These are phyloP conservation scores for Hippopotamyrus pictus DNA, from an alignment of 2,797 vertebrate genomes.

Conservation along the genomic window DNA sequence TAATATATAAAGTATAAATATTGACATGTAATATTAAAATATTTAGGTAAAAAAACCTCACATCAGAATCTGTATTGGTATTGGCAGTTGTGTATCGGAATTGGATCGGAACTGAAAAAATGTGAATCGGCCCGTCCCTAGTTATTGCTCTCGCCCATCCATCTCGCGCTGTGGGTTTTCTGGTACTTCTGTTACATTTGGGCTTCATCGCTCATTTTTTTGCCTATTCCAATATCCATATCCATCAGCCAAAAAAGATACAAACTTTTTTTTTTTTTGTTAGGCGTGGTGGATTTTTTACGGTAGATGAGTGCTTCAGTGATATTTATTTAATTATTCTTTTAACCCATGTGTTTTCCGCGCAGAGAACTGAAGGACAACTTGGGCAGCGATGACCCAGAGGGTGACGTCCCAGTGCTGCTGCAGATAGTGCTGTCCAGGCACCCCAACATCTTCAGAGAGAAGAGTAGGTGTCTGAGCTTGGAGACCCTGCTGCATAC, in stretches of 20 bases:
- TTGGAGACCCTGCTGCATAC: not conserved
- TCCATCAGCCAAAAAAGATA: not conserved
- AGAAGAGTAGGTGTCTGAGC: constrained; percentile 78
- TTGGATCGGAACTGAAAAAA: not conserved
- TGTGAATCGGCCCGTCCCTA: not conserved
- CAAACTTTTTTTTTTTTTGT: not conserved
- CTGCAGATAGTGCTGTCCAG: constrained; percentile 89
- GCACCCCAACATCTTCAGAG: constrained; percentile 97
- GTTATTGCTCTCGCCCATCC: not conserved
- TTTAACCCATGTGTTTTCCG: not conserved
- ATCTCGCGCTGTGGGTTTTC: not conserved
- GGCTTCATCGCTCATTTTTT: not conserved
- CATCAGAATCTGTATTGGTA: not conserved
- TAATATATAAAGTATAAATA: not conserved
- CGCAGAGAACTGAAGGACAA: constrained; percentile 95
- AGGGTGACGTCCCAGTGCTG: constrained; percentile 92
- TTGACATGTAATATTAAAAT: not conserved
- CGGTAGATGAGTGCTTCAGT: not conserved
- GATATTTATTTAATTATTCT: not conserved
- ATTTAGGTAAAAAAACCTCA: not conserved
- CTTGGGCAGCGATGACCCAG: constrained; percentile 94
- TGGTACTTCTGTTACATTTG: not conserved
- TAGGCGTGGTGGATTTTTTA: not conserved
- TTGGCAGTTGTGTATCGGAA: not conserved
- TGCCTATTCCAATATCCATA: not conserved